Conservation (phyloP, 2,797 vertebrate species). For the Oophaga sylvatica region DNA sequence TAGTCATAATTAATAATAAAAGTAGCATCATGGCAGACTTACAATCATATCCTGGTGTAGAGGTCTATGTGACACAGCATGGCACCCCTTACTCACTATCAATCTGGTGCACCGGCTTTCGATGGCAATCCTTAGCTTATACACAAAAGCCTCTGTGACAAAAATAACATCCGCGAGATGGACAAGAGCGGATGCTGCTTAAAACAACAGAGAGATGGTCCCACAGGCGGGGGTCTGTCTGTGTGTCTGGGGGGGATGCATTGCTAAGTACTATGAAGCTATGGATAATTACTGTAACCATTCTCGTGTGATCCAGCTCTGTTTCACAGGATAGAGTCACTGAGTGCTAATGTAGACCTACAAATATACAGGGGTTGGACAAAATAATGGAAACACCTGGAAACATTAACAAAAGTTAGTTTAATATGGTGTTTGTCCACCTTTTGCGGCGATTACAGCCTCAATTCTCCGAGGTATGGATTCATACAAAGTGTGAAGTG, state of each 20-base stretch:
- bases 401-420: no score
- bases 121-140: constrained; percentile 50
- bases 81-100: background rate
- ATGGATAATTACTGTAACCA: constrained; percentile 2
- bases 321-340: background rate
- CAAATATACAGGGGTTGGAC: background rate
- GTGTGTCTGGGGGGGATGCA: constrained; percentile 25
- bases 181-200: constrained; percentile 47
- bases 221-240: constrained; percentile 58
- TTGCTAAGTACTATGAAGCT: background rate
- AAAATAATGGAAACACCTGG: no score
- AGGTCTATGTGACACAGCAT: background rate
- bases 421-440: no score
- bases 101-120: constrained; percentile 15
- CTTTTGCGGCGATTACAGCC: no score
- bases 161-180: constrained; percentile 58
- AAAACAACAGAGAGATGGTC: constrained; percentile 52
- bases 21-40: background rate
- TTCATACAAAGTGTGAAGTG: no score
- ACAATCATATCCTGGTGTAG: background rate
- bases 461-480: no score
- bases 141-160: constrained; percentile 46
- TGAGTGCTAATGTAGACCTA: background rate
- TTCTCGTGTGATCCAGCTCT: background rate
- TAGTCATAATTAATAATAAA: no score